Conservation (phyloP, 2,113 vertebrate species). For the Vireo altiloquus region DNA sequence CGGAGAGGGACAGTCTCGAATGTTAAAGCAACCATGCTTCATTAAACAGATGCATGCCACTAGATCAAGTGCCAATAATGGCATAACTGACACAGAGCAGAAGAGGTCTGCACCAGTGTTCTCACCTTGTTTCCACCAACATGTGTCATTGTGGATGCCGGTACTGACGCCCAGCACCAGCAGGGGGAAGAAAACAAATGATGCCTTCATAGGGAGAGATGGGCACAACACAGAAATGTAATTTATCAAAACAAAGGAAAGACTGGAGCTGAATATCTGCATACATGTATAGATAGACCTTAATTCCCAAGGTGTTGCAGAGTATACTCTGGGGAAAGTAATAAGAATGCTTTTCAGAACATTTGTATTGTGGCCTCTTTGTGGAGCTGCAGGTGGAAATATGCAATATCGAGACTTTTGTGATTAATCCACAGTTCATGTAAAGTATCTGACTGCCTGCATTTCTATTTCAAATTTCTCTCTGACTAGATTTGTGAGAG, state of each 20-base stretch:
- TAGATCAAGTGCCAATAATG: conserved; percentile 70
- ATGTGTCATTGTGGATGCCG: conserved; percentile 1
- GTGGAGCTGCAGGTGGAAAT: neutral
- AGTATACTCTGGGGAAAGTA: neutral
- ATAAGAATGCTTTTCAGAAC: neutral
- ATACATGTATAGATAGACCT: neutral
- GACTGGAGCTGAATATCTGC: neutral
- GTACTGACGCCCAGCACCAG: neutral
- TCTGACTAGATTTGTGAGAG: neutral
- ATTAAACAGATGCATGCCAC: conserved; percentile 67
- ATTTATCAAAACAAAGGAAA: conserved; percentile 41
- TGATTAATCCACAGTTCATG: neutral
- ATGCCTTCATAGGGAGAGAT: conserved; percentile 19
- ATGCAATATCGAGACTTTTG: neutral
- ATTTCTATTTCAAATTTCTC: neutral
- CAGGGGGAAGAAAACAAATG: conserved; percentile 38
- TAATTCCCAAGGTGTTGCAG: neutral
- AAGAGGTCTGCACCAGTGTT: conserved; percentile 1
- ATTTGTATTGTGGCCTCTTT: neutral
- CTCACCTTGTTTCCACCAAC: conserved; percentile 2
- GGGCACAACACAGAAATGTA: neutral
- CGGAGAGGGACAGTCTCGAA: conserved; percentile 52
- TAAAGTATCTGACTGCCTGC: neutral
- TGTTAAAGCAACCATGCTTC: conserved; percentile 70
- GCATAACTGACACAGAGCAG: conserved; percentile 44